phyloP scores from a whole-genome alignment of 2,888 invertebrate species.

The Portevinia maculata region DNA sequence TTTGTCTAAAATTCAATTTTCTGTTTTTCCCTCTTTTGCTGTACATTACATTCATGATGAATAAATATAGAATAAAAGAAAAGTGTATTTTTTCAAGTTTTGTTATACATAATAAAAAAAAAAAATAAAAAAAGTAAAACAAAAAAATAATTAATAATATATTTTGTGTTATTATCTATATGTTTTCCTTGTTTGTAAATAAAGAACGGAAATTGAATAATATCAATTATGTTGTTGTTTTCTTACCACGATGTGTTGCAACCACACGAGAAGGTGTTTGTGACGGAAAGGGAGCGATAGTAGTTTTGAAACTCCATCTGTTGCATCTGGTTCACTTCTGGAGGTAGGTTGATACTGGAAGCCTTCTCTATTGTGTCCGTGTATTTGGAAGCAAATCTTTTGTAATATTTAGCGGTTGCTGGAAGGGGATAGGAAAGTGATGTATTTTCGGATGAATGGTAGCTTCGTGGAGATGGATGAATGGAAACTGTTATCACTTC shows the following conservation, averaged over 20 bases:
- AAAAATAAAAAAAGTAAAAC: slow-evolving; percentile 21
- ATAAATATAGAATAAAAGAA: slow-evolving; percentile 2
- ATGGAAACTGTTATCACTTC: slow-evolving; percentile 59
- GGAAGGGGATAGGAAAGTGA: neutral
- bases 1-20: slow-evolving; percentile 17
- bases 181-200: slow-evolving; percentile 68
- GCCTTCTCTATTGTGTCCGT: slow-evolving; percentile 41
- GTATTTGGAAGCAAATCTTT: neutral
- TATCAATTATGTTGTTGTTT: slow-evolving; percentile 6
- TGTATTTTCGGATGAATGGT: neutral
- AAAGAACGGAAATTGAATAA: slow-evolving; percentile 53
- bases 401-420: neutral
- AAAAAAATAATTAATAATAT: slow-evolving; percentile 40
- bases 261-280: slow-evolving; percentile 37
- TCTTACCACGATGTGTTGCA: slow-evolving; percentile 57
- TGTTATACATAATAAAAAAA: slow-evolving; percentile 5
- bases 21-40: slow-evolving; percentile 32
- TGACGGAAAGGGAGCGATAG: slow-evolving; percentile 33
- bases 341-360: slow-evolving; percentile 14
- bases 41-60: slow-evolving; percentile 30
- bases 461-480: slow-evolving; percentile 25
- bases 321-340: slow-evolving; percentile 13
- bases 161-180: slow-evolving; percentile 57
- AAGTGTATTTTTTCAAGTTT: slow-evolving; percentile 22
- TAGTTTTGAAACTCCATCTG: slow-evolving; percentile 53